phyloP scores from a whole-genome alignment of 92 coral and sea anemone species.

The Paramuricea clavata region DNA sequence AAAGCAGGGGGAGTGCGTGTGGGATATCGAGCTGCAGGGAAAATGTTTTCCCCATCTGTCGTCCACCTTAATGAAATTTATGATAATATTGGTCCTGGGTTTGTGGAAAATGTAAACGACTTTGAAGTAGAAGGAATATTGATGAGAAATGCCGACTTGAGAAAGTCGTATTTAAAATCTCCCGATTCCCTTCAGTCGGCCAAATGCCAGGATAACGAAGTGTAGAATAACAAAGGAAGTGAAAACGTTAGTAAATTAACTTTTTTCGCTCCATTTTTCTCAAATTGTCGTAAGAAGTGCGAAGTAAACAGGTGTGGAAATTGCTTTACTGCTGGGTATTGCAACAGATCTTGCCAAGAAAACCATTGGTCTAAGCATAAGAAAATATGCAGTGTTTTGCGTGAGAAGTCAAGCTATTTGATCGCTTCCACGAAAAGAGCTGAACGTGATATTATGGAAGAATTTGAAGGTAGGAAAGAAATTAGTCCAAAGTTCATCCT shows the following conservation, averaged over 20 bases:
- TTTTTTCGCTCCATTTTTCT: not conserved
- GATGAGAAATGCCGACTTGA: not conserved
- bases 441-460: not conserved
- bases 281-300: not conserved
- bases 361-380: slow-evolving; percentile 46
- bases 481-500: slow-evolving; percentile 23
- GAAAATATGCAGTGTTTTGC: slow-evolving; percentile 19
- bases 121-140: not conserved
- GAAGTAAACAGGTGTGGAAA: not conserved
- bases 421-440: not conserved
- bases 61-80: slow-evolving; percentile 36
- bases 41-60: slow-evolving; percentile 8
- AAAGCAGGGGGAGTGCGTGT: not conserved
- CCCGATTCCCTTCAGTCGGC: not conserved
- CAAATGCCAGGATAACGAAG: not conserved
- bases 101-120: not conserved
- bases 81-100: slow-evolving; percentile 51
- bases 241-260: not conserved
- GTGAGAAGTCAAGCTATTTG: not conserved
- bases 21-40: not conserved
- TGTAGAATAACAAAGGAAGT: not conserved
- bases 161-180: not conserved
- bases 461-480: slow-evolving; percentile 3
- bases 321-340: slow-evolving; percentile 8
- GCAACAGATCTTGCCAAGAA: slow-evolving; percentile 28